Conservation (phyloP, 2,113 vertebrate species). For the Erpornis zantholeuca region DNA sequence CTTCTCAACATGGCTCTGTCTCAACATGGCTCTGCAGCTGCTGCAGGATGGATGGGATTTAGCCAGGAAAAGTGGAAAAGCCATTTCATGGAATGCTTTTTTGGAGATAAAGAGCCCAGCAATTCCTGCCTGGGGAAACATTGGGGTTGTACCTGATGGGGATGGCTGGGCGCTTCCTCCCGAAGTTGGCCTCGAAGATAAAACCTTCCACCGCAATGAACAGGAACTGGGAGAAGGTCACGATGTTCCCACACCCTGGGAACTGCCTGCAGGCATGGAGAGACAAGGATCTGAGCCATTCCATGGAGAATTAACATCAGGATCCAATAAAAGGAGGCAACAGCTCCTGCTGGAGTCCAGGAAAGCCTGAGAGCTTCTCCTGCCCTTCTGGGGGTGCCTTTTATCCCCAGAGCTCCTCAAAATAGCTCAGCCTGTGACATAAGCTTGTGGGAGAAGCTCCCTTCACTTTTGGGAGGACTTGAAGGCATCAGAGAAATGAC, state of each 20-base stretch:
- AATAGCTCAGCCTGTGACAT: too few relatives aligned
- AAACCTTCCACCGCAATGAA: conserved; percentile 94
- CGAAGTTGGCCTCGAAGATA: conserved; percentile 87
- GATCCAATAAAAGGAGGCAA: background rate
- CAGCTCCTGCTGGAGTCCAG: too few relatives aligned
- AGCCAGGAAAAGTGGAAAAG: background rate
- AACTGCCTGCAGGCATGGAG: conserved; percentile 72
- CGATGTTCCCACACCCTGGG: conserved; percentile 95
- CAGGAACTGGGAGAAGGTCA: conserved; percentile 93
- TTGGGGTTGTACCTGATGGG: conserved; percentile 81
- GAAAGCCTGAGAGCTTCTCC: too few relatives aligned
- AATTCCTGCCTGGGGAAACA: background rate
- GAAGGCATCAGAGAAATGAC: too few relatives aligned
- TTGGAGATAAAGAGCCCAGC: background rate
- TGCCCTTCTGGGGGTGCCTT: too few relatives aligned
- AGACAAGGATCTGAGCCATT: background rate
- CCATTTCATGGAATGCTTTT: background rate
- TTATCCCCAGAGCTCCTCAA: too few relatives aligned
- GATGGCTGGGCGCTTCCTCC: conserved; percentile 86
- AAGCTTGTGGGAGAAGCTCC: too few relatives aligned
- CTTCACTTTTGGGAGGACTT: too few relatives aligned
- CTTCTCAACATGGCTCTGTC: background rate
- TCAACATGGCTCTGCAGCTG: background rate
- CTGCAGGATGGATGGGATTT: background rate
- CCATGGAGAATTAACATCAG: background rate